phyloP scores from a whole-genome alignment of 2,888 invertebrate genomes.

The Isotomurus palustris region DNA sequence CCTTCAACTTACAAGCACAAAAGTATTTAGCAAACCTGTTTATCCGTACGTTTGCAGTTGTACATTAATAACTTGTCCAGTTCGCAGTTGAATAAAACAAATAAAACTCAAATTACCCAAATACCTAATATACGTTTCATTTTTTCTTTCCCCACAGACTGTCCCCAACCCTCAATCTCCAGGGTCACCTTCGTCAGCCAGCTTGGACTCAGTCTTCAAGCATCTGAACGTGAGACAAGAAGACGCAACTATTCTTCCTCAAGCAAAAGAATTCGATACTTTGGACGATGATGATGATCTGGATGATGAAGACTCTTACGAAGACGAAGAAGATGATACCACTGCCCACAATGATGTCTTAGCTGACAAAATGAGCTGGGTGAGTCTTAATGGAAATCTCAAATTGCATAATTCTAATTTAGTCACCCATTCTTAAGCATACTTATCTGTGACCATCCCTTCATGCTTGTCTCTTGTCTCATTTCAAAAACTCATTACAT shows the following conservation, averaged over 20 bases:
- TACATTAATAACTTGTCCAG: not conserved
- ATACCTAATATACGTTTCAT: not conserved
- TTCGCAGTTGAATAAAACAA: not conserved
- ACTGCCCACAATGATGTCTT: slow-evolving; percentile 4
- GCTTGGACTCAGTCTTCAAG: not conserved
- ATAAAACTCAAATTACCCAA: not conserved
- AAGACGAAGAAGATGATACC: slow-evolving; percentile 9
- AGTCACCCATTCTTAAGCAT: no score
- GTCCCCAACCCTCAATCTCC: not conserved
- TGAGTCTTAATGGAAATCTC: slow-evolving; percentile 3
- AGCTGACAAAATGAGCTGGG: slow-evolving; percentile 7
- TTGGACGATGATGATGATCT: slow-evolving; percentile 7
- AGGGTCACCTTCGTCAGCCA: not conserved
- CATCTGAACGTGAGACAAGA: not conserved
- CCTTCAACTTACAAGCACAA: no score
- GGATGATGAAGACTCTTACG: slow-evolving; percentile 13
- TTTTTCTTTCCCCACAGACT: no score
- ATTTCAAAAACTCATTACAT: no score
- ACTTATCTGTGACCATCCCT: no score
- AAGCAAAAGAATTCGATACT: slow-evolving; percentile 6
- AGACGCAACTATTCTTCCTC: not conserved
- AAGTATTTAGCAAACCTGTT: no score
- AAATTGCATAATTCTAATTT: no score
- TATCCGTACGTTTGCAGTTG: not conserved
- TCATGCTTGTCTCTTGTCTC: no score